phyloP scores from a whole-genome alignment of 2,113 vertebrate species.

The Passer domesticus region DNA sequence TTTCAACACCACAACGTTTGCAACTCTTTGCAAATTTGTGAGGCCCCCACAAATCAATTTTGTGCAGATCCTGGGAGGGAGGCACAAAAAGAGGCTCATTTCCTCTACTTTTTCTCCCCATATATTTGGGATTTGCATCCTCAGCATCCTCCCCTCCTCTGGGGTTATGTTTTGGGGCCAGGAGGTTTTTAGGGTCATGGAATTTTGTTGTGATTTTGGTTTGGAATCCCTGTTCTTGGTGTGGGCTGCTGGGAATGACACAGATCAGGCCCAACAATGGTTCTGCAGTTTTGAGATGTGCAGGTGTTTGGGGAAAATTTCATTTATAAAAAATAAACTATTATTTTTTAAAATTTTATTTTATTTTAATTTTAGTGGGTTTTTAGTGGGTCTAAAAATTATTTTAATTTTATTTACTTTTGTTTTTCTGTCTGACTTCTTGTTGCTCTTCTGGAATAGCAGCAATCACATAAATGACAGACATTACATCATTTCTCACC shows the following conservation, averaged over 20 bases:
- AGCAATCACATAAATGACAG: background rate
- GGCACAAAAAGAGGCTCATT: background rate
- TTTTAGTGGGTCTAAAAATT: background rate
- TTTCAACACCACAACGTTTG: background rate
- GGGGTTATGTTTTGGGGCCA: background rate
- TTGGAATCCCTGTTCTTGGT: background rate
- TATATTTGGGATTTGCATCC: fast-evolving
- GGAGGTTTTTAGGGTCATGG: background rate
- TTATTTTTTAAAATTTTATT: background rate
- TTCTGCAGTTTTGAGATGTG: background rate
- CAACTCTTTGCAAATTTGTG: background rate
- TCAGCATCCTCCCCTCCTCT: fast-evolving
- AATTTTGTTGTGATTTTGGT: background rate
- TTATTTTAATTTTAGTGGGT: background rate
- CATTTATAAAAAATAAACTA: background rate
- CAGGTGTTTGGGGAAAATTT: background rate
- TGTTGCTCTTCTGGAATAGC: background rate
- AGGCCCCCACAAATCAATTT: background rate
- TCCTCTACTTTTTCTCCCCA: background rate
- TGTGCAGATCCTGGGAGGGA: fast-evolving
- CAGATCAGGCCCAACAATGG: fast-evolving
- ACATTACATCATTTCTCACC: background rate
- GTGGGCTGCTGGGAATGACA: background rate
- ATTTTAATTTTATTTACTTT: background rate
- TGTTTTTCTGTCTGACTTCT: background rate